These are phyloP conservation scores for Drosophila parthenogenetica DNA, from an alignment of 2,888 invertebrate genomes.

Conservation along the genomic window DNA sequence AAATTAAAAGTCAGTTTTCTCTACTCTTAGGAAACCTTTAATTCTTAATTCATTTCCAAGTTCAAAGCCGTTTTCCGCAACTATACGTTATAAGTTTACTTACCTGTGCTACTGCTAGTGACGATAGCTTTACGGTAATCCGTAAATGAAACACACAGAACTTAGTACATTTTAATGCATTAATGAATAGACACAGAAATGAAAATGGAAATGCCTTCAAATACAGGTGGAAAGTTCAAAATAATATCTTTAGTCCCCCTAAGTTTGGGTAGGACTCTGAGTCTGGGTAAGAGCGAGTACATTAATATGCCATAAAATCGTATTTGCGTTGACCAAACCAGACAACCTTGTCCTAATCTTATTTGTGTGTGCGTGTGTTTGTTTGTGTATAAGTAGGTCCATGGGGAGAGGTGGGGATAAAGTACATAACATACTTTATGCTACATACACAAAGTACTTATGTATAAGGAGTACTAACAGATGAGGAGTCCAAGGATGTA, in stretches of 20 bases:
- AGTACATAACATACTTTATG: conserved; percentile 3
- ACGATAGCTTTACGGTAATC: conserved; percentile 1
- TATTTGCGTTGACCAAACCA: conserved; percentile 35
- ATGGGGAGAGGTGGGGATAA: conserved; percentile 11
- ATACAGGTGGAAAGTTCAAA: conserved; percentile 7
- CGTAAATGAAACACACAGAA: background rate
- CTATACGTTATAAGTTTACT: background rate
- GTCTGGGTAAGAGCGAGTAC: conserved; percentile 12
- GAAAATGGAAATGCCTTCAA: background rate
- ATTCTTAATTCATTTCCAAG: too few species aligned
- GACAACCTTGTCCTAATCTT: conserved; percentile 29
- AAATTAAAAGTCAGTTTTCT: too few species aligned
- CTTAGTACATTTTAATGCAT: conserved; percentile 10
- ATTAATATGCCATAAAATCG: conserved; percentile 65
- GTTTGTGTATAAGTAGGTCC: conserved; percentile 6
- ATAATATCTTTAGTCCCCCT: background rate
- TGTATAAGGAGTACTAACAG: conserved; percentile 10
- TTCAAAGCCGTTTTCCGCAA: background rate
- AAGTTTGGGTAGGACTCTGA: background rate
- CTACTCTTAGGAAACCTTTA: too few species aligned
- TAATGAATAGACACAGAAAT: conserved; percentile 5
- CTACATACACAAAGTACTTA: background rate
- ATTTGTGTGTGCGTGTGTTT: conserved; percentile 5
- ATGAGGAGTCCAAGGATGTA: conserved; percentile 8
- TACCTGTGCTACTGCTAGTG: background rate